A percentile compares a stretch with the other conserved stretches of the same genome.
These are phyloP conservation scores for Sebastes cheni DNA, from an alignment of 2,797 vertebrate species.

Conservation along the genomic window DNA sequence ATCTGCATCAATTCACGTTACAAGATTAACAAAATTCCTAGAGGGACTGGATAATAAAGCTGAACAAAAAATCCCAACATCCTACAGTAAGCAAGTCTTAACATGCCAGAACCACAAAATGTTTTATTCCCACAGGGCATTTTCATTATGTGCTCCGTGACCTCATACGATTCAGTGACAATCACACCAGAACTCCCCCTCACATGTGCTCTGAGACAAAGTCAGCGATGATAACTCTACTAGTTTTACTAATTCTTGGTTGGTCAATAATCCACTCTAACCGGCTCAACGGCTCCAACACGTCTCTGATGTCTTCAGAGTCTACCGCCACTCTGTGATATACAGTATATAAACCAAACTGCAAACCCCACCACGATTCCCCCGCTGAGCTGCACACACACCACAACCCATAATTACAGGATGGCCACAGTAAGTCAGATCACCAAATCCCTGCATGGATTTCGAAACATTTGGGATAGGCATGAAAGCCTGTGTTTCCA, in stretches of 20 bases:
- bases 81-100: background rate
- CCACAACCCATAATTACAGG: conserved; percentile 58
- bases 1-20: background rate
- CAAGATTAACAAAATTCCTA: background rate
- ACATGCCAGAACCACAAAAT: background rate
- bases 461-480: conserved; percentile 48
- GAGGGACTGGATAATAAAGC: background rate
- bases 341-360: conserved; percentile 13
- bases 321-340: background rate
- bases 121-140: background rate
- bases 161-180: background rate
- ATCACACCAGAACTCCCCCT: background rate
- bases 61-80: background rate
- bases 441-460: conserved; percentile 56
- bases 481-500: conserved; percentile 52
- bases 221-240: background rate
- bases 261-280: background rate
- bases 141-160: background rate
- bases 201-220: background rate
- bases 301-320: background rate
- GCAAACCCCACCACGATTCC: background rate
- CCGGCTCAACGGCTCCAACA: background rate
- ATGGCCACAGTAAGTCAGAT: conserved; percentile 26
- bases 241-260: background rate
- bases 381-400: conserved; percentile 25